Base-by-base conservation (phyloP, 2,797 vertebrate species). In the Diplodus sargus region DNA sequence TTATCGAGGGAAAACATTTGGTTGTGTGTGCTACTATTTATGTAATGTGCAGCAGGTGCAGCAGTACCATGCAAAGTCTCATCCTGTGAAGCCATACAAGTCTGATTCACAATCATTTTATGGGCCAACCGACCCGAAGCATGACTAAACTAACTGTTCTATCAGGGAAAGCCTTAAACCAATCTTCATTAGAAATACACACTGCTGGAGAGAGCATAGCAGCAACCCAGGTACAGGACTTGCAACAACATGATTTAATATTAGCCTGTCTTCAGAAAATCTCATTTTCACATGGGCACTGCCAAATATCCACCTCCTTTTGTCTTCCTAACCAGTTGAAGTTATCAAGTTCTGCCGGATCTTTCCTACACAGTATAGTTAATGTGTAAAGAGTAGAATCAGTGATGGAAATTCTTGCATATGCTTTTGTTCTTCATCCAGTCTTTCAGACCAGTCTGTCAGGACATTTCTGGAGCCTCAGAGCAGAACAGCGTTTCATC, bases 91-190 rank as follows among this genome's bases (percentile, higher is more conserved):
- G 4, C 30, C 39, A 67, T 54, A 17, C 42, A 51, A 16, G 51
- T 28, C 12, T 64, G 58, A 77, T 47, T 82, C 70, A 79, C 49
- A 23, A 57, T 61, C 20, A 34, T 4, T 53, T 79, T 68, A 68
- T 2, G 5, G 54, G 59, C 2, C 34, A 34, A 34, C 34, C 34
- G 34, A 34, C 34, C 34, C 34, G 28, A 28, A 28, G 4, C 28
- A 28, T 4, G 28, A 28, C 28, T 4, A 28, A 4, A 28, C 28
- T 28, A 28, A 28, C 28, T 4, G 59, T 62, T 53, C 28, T 25
- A 11, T 54, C 65, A 43, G 4, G 56, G 22, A 34, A 47, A 20
- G 11, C 18, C n/a, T 34, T 7, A 12, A 51, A 51, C 22, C 4
- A 51, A 51, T 52, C 20, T 51, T 48, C 25, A 34, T 34, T 28